Percentiles rank a stretch among this genome's conserved stretches.
These are phyloP conservation scores for Atlantisia rogersi DNA, from an alignment of 2,113 vertebrate genomes.

Conservation along the genomic window DNA sequence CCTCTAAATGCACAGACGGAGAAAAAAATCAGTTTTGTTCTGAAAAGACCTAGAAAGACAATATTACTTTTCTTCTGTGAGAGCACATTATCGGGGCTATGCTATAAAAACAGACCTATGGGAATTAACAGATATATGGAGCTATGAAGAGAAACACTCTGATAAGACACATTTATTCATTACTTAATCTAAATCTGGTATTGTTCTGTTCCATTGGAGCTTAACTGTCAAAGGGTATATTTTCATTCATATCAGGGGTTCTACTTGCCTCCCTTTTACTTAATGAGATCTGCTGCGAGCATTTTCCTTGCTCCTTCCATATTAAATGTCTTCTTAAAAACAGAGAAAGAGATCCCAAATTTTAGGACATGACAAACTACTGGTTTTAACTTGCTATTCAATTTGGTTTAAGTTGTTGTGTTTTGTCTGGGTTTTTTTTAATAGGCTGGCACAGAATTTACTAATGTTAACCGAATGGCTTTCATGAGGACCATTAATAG, in stretches of 20 bases:
- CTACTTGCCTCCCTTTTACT: not conserved
- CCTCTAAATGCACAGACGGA: not conserved
- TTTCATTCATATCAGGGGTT: not conserved
- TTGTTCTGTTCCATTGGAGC: not conserved
- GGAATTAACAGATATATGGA: not conserved
- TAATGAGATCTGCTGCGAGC: not conserved
- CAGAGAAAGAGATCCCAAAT: not conserved
- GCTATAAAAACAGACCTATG: not conserved
- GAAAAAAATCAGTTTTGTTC: not conserved
- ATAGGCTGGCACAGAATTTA: not conserved
- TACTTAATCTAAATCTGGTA: not conserved
- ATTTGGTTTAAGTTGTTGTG: not conserved
- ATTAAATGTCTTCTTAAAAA: not conserved
- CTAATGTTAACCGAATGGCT: not conserved
- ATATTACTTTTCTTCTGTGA: not conserved
- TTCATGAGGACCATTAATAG: not conserved
- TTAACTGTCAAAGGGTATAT: not conserved
- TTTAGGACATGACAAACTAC: not conserved
- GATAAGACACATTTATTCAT: not conserved
- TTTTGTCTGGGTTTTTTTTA: not conserved
- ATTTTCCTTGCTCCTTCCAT: not conserved
- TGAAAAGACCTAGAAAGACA: not conserved
- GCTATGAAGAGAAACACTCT: not conserved
- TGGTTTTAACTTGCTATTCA: not conserved
- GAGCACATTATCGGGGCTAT: not conserved